These are phyloP conservation scores for Polyommatus icarus DNA, from an alignment of 2,888 invertebrate species.

Conservation along the genomic window DNA sequence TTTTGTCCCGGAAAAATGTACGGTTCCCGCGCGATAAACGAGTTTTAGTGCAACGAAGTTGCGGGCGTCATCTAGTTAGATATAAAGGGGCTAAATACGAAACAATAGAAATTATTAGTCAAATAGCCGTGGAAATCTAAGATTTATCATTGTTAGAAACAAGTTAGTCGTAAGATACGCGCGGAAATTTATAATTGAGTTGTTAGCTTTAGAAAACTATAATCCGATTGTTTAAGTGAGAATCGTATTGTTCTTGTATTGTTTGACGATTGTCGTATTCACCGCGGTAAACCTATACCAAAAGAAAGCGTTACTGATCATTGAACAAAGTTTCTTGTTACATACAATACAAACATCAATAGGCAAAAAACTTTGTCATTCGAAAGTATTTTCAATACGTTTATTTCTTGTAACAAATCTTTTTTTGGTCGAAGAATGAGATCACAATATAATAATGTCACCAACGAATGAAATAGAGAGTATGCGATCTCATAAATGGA, in stretches of 20 bases:
- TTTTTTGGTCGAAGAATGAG: background rate
- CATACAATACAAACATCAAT: background rate
- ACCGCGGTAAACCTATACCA: background rate
- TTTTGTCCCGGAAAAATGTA: no score
- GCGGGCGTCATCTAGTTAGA: no score
- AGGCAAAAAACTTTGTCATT: background rate
- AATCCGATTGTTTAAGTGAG: background rate
- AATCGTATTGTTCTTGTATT: background rate
- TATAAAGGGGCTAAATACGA: no score
- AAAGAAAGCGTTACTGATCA: conserved; percentile 2
- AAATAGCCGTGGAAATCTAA: no score
- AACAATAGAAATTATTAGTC: no score
- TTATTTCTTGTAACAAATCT: background rate
- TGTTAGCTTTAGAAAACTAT: background rate
- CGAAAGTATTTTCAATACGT: conserved; percentile 6
- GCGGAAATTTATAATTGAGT: background rate
- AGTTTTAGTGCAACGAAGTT: no score
- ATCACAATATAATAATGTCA: background rate
- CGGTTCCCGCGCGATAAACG: no score
- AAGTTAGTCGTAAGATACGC: background rate
- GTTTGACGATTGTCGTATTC: background rate
- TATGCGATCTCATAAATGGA: no score
- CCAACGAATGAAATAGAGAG: background rate
- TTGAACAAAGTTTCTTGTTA: background rate
- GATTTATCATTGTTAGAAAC: no score